These are phyloP conservation scores for Jordanella pulchra DNA, from an alignment of 2,797 vertebrate species.

Conservation along the genomic window DNA sequence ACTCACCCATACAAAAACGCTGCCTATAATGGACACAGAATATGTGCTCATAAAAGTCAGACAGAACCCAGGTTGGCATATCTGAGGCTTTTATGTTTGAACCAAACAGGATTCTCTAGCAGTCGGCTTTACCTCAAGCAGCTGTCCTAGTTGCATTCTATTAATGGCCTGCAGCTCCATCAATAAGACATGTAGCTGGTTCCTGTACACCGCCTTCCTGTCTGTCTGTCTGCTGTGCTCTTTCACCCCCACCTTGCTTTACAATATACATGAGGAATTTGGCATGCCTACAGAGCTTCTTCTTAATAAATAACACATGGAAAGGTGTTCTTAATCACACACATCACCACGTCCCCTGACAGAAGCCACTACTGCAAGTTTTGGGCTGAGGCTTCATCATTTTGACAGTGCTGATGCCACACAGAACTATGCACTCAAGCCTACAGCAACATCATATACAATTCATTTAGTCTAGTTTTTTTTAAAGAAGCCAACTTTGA, in stretches of 20 bases:
- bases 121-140: conserved; percentile 60
- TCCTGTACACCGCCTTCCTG: conserved; percentile 69
- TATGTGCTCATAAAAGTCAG: background rate
- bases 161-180: conserved; percentile 78
- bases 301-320: conserved; percentile 75
- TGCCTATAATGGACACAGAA: conserved; percentile 8
- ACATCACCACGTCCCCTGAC: conserved; percentile 59
- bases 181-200: conserved; percentile 80
- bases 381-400: conserved; percentile 21
- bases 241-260: conserved; percentile 75
- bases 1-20: conserved; percentile 1
- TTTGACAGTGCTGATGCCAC: conserved; percentile 33
- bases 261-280: conserved; percentile 81
- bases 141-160: conserved; percentile 81
- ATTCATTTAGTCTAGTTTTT: conserved; percentile 12
- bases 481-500: conserved; percentile 16
- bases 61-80: conserved; percentile 18
- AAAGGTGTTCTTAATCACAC: conserved; percentile 68
- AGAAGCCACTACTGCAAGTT: conserved; percentile 18
- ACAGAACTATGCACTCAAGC: conserved; percentile 23
- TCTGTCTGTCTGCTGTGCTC: conserved; percentile 57
- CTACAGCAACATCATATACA: conserved; percentile 6
- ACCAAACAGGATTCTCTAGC: conserved; percentile 45
- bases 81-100: conserved; percentile 26
- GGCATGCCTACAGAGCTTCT: conserved; percentile 71